Conservation (phyloP, 2,888 invertebrate genomes). For the Chromoteleia sp. region DNA sequence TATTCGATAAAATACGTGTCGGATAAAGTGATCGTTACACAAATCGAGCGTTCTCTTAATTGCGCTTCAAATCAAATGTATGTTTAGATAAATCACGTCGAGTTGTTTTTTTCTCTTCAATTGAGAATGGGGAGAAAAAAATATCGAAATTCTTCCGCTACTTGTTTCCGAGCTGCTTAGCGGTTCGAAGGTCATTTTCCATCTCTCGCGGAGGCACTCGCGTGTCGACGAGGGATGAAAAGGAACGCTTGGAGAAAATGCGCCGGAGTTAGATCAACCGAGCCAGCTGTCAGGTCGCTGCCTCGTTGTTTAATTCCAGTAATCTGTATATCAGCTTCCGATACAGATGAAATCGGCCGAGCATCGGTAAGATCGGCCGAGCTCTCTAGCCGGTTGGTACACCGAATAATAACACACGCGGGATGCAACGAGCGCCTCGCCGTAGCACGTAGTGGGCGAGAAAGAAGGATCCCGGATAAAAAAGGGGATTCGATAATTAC, state of each 20-base stretch:
- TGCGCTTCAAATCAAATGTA: no score
- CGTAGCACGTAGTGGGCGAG: constrained; percentile 65
- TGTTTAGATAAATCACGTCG: no score
- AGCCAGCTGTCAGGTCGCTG: constrained; percentile 69
- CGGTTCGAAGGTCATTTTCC: constrained; percentile 60
- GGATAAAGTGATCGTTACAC: no score
- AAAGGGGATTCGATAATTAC: constrained; percentile 82
- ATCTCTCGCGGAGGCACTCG: constrained; percentile 25
- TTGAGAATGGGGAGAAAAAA: constrained; percentile 10
- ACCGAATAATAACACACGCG: constrained; percentile 81
- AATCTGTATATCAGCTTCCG: constrained; percentile 82
- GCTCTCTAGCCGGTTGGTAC: constrained; percentile 72
- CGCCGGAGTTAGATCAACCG: constrained; percentile 56
- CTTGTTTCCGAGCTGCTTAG: constrained; percentile 39
- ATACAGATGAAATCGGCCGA: constrained; percentile 71
- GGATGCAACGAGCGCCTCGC: constrained; percentile 43
- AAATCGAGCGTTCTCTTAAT: no score
- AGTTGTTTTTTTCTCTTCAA: no score
- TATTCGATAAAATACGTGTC: no score
- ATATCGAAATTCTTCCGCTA: constrained; percentile 33
- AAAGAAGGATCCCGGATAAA: constrained; percentile 61
- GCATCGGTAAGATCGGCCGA: constrained; percentile 67
- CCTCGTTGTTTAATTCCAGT: constrained; percentile 81
- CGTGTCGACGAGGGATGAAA: constrained; percentile 58
- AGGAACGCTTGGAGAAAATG: constrained; percentile 46